Conservation (phyloP, 2,888 invertebrate species). For the Osedax fenrisi region DNA sequence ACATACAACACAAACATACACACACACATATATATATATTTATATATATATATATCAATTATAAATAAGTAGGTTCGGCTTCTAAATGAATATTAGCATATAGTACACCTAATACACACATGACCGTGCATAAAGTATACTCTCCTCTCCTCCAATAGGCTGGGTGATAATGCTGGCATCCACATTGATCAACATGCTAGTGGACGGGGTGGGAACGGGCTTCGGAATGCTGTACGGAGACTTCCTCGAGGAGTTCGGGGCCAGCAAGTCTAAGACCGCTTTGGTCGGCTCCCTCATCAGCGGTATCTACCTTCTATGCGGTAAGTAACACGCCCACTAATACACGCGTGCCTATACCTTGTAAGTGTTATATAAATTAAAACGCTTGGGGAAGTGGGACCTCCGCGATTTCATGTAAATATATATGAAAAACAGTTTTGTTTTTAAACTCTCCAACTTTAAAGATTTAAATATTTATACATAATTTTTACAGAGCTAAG, state of each 20-base stretch:
- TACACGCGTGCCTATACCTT: slow-evolving; percentile 80
- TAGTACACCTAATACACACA: neutral
- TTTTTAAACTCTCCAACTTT: no score
- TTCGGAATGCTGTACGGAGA: neutral
- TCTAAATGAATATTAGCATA: neutral
- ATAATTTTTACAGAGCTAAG: no score
- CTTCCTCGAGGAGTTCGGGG: neutral
- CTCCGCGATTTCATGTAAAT: no score
- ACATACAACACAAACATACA: neutral
- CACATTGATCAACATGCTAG: neutral
- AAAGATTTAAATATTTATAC: no score
- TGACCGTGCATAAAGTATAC: neutral
- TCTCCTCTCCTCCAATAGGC: neutral
- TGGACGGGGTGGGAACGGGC: neutral
- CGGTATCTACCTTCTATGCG: neutral
- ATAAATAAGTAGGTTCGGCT: neutral
- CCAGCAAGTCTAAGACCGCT: neutral
- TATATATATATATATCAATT: neutral
- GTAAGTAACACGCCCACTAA: slow-evolving; percentile 66
- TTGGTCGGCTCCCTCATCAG: neutral
- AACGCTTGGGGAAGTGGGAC: no score
- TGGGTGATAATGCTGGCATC: neutral
- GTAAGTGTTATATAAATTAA: no score
- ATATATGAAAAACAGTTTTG: no score
- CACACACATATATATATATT: neutral